A percentile compares a stretch with the other conserved stretches of the same genome.
phyloP scores from a whole-genome alignment of 2,797 vertebrate species.

The Lagodon rhomboides region DNA sequence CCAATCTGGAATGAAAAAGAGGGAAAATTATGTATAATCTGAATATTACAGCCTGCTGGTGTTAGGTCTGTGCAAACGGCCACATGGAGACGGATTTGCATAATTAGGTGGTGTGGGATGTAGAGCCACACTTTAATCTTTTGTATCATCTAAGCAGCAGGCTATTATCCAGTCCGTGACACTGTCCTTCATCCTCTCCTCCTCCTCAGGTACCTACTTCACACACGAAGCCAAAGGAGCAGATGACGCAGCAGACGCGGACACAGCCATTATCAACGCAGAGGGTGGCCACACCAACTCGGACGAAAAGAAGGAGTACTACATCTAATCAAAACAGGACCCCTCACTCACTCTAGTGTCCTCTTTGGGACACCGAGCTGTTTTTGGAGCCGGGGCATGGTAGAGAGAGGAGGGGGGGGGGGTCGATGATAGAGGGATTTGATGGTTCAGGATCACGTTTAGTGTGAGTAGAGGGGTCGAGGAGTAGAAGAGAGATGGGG shows the following conservation, averaged over 20 bases:
- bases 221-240: slow-evolving; percentile 99
- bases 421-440: slow-evolving; percentile 35
- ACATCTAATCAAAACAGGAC: slow-evolving; percentile 91
- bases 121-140: slow-evolving; percentile 68
- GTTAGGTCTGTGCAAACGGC: slow-evolving; percentile 51
- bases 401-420: neutral
- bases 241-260: slow-evolving; percentile 96
- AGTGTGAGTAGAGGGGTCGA: slow-evolving; percentile 44
- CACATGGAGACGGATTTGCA: slow-evolving; percentile 61
- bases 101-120: slow-evolving; percentile 67
- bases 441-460: slow-evolving; percentile 52
- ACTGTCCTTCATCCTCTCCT: slow-evolving; percentile 50
- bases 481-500: slow-evolving; percentile 35
- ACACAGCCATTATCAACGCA: slow-evolving; percentile 99
- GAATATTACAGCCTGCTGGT: slow-evolving; percentile 48
- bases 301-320: slow-evolving; percentile 99
- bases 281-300: slow-evolving; percentile 99
- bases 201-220: slow-evolving; percentile 95
- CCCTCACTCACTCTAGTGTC: slow-evolving; percentile 77
- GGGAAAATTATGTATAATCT: slow-evolving; percentile 51
- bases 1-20: slow-evolving; percentile 60
- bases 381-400: slow-evolving; percentile 47
- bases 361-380: slow-evolving; percentile 78
- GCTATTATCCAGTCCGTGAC: slow-evolving; percentile 56
- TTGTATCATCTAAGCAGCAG: slow-evolving; percentile 65